These are phyloP conservation scores for Drosophila mercatorum DNA, from an alignment of 2,888 invertebrate genomes.

Conservation along the genomic window DNA sequence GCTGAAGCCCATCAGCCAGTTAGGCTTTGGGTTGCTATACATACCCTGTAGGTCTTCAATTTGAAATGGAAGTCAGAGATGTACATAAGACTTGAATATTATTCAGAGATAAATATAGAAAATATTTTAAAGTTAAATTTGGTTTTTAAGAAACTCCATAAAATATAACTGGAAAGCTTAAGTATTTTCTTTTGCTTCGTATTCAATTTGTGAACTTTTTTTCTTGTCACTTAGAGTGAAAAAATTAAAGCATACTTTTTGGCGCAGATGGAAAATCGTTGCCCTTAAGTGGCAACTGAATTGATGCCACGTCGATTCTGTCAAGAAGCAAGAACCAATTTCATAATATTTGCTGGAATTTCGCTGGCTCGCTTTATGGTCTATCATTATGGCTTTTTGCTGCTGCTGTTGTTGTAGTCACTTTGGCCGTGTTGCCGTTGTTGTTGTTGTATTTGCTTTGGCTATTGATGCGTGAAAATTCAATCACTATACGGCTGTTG, in stretches of 20 bases:
- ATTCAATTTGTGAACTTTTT: not conserved
- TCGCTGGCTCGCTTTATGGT: conserved; percentile 56
- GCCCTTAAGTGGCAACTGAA: conserved; percentile 53
- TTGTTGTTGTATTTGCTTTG: conserved; percentile 24
- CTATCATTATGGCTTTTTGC: conserved; percentile 44
- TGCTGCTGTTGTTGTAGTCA: conserved; percentile 11
- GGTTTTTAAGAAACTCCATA: too few relatives aligned
- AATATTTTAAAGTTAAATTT: not conserved
- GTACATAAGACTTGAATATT: too few relatives aligned
- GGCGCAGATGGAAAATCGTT: conserved; percentile 1
- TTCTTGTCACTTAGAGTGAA: not conserved
- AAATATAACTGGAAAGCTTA: too few relatives aligned
- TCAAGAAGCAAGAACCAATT: conserved; percentile 36
- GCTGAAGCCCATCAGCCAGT: not conserved
- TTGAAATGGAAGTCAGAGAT: too few relatives aligned
- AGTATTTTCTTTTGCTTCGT: too few relatives aligned
- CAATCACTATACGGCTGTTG: conserved; percentile 63
- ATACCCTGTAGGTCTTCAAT: not conserved
- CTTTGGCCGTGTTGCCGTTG: conserved; percentile 9
- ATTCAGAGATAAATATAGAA: not conserved
- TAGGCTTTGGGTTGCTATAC: not conserved
- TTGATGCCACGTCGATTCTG: conserved; percentile 69
- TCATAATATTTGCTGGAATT: conserved; percentile 53
- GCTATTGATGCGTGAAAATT: conserved; percentile 73
- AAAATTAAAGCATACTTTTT: conserved; percentile 44